These are phyloP conservation scores for Pempheris klunzingeri DNA, from an alignment of 2,797 vertebrate species.

Conservation along the genomic window DNA sequence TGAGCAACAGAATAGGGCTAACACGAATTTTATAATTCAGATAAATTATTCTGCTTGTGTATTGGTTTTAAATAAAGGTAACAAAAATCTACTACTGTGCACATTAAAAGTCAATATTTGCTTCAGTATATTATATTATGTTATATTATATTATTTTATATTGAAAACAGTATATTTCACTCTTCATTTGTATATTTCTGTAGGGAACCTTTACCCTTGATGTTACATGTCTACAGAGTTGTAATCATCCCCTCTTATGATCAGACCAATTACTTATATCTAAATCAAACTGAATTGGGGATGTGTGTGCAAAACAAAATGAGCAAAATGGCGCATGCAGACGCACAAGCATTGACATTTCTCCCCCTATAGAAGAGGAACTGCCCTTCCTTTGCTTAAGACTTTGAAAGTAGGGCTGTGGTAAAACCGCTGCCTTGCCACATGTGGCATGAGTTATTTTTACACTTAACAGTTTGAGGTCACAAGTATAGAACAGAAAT, in stretches of 20 bases:
- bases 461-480: slow-evolving; percentile 64
- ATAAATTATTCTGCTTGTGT: neutral
- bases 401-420: slow-evolving; percentile 63
- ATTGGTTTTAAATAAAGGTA: neutral
- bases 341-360: slow-evolving; percentile 36
- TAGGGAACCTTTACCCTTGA: neutral
- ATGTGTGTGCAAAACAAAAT: slow-evolving; percentile 34
- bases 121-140: too few species aligned
- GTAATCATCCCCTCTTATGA: neutral
- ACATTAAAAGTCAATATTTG: neutral
- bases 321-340: slow-evolving; percentile 18
- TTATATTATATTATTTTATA: too few species aligned
- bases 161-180: neutral
- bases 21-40: neutral
- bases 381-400: slow-evolving; percentile 42
- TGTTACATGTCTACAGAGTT: neutral
- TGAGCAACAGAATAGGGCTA: neutral
- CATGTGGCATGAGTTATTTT: slow-evolving; percentile 71
- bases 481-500: slow-evolving; percentile 37
- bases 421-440: slow-evolving; percentile 67
- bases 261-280: neutral
- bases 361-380: slow-evolving; percentile 54
- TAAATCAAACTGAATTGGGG: neutral
- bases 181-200: slow-evolving; percentile 5
- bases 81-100: neutral